Base-by-base conservation (phyloP, 2,888 invertebrate genomes). In the Serrognathus titanus region DNA sequence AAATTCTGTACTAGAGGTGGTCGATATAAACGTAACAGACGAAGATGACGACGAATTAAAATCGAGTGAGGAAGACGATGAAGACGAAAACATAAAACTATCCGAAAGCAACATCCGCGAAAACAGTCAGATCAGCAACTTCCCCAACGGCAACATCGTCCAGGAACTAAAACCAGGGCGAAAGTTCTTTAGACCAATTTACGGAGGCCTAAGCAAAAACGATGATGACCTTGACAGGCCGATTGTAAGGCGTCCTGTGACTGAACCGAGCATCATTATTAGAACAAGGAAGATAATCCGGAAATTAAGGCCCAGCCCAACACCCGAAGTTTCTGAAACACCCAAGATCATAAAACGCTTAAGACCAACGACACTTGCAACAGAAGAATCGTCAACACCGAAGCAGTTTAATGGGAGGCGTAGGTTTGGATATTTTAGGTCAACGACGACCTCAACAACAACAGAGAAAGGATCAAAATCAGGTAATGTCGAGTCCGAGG, bases 21-120 rank as follows among this genome's bases (percentile, higher is more conserved):
- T 39, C n/a, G 12, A 39, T 39, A 0, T 11, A 11, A 39, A 39
- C n/a, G 5, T 39, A 11, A 10, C 8, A 40, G 13, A 50, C 36
- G 61, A 66, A 40, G 62, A 66, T 45, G 63, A 62, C 20, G 59
- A 37, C 2, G 57, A 57, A 11, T 40, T 37, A 9, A 59, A 53
- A 24, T 55, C 60, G 31, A 49, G 47, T 7, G 69, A 72, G 61
- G 55, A 55, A 35, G 58, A 58, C 41, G 68, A 69, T 41, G 77
- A 77, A 62, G 75, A 71, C 35, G 78, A 78, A 64, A 75, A 77
- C 57, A 77, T 78, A 51, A 78, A 76, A 63, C 64, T 78, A 38
- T 78, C 78, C 0, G 77, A 78, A 63, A 76, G 75, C 13, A 78
- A 75, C 59, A 76, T 77, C 31, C 66, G 75, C 53, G 77, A 78